Percentiles rank a stretch among this genome's conserved stretches.
phyloP scores from a whole-genome alignment of 2,797 vertebrate species.

The Acipenser transmontanus region DNA sequence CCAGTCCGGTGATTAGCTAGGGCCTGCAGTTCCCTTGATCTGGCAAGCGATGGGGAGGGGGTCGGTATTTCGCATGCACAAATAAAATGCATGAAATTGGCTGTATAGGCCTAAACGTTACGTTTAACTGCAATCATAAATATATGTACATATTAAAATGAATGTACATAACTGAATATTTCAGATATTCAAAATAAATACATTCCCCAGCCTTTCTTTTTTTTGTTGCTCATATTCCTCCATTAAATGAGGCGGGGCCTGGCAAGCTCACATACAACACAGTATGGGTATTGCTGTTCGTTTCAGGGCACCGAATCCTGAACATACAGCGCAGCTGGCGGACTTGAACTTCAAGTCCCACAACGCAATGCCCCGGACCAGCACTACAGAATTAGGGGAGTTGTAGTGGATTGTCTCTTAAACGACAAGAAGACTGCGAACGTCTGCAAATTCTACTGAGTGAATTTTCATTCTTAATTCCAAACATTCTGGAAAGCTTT shows the following conservation, averaged over 20 bases:
- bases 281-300: conserved; percentile 49
- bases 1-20: conserved; percentile 36
- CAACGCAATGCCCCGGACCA: conserved; percentile 23
- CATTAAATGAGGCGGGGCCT: conserved; percentile 40
- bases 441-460: no score
- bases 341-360: conserved; percentile 40
- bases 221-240: conserved; percentile 51
- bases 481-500: no score
- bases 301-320: not conserved
- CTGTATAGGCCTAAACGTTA: conserved; percentile 2
- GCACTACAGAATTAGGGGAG: conserved; percentile 21
- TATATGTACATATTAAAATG: conserved; percentile 11
- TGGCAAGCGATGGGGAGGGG: conserved; percentile 32
- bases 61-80: conserved; percentile 35
- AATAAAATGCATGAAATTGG: conserved; percentile 29
- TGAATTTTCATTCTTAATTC: no score
- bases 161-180: conserved; percentile 11
- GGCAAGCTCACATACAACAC: conserved; percentile 49
- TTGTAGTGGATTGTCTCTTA: conserved; percentile 22
- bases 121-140: conserved; percentile 29
- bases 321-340: not conserved
- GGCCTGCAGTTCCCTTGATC: conserved; percentile 37
- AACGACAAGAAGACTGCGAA: not conserved
- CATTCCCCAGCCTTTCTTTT: conserved; percentile 19
- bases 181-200: conserved; percentile 4